Base-by-base conservation (phyloP, 1,140 invertebrate genomes). In the Saxidomus purpurata region DNA sequence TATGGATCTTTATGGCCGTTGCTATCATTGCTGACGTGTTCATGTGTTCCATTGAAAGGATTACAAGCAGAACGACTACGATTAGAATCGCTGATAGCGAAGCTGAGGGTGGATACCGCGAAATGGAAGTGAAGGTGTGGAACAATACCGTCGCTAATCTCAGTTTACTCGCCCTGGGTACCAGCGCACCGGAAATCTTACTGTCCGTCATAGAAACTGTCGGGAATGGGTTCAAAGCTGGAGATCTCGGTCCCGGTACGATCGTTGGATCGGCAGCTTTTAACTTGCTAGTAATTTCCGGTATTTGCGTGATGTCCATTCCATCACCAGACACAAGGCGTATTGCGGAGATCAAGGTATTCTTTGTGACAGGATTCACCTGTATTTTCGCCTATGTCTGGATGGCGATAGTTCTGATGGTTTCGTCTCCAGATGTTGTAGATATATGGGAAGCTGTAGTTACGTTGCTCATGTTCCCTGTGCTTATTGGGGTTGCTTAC, bases 231-330 rank as follows among this genome's bases (percentile, higher is more conserved):
- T 96, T 96, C 83, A 67, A 92, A 47, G 95, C 97, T 1, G 97
- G 97, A n/a, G 96, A 96, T 36, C 93, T 97, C 0, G 97, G 97
- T 3, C 97, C 97, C 0, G 96, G 97, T 38, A 97, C 97, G 6
- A 97, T 97, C 88, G 97, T 97, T n/a, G 97, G 97, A 0, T 97
- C 97, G 3, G 97, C 97, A 4, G 97, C 97, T 77, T 97, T 97
- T 94, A 97, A 97, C 92, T 94, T 97, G n/a, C 93, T 97, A 2
- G 96, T 96, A 52, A 97, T 97, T 84, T 96, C 96, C 0, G 97
- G 96, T 47, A 96, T 97, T 13, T 97, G 97, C 90, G 96, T 97
- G 31, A 90, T 97, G 13, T 95, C 95, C 28, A 96, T 97, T 47
- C 96, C 97, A 1, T 94, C 93, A 28, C 95, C 95, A 19, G 97